Conservation (phyloP, 2,888 invertebrate genomes). For the Dendrolimus pini region DNA sequence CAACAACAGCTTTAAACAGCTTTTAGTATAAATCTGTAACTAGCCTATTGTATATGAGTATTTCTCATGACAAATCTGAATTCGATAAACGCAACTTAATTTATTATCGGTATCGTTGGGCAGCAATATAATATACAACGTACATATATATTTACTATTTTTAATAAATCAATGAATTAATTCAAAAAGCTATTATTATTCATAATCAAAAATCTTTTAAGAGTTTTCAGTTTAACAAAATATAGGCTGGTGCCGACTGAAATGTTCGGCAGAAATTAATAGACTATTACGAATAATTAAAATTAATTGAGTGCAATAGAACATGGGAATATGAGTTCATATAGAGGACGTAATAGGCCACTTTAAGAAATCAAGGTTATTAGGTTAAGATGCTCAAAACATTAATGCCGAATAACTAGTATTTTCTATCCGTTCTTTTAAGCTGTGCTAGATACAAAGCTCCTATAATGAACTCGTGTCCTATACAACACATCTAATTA, state of each 20-base stretch:
- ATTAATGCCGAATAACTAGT: background rate
- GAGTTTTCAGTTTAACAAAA: background rate
- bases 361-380: background rate
- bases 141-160: too few relatives aligned
- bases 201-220: background rate
- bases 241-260: background rate
- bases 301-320: slow-evolving; percentile 47
- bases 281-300: slow-evolving; percentile 54
- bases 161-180: background rate
- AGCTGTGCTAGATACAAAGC: too few relatives aligned
- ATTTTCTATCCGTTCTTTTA: too few relatives aligned
- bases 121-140: too few relatives aligned
- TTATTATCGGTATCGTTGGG: too few relatives aligned
- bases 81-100: too few relatives aligned
- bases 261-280: slow-evolving; percentile 29
- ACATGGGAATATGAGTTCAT: slow-evolving; percentile 28
- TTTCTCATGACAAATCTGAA: too few relatives aligned
- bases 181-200: background rate
- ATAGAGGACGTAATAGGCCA: slow-evolving; percentile 7
- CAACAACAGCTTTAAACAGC: too few relatives aligned
- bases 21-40: too few relatives aligned
- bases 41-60: too few relatives aligned
- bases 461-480: too few relatives aligned
- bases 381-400: background rate
- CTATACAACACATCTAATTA: too few relatives aligned